Conservation (phyloP, 92 coral and sea anemone species). For the Palythoa heliodiscus region DNA sequence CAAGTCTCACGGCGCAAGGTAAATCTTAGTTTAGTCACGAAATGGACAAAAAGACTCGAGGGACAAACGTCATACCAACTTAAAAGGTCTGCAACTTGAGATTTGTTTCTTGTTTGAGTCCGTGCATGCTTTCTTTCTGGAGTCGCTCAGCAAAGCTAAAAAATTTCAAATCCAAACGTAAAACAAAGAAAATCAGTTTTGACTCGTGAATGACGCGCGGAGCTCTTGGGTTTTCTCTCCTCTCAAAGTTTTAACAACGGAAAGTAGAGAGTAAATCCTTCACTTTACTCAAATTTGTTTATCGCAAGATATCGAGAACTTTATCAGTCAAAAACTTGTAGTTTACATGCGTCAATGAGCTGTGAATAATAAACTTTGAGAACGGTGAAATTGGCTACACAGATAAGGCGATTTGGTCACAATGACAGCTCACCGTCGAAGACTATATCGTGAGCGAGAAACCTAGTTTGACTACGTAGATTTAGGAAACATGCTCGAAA, state of each 20-base stretch:
- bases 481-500: constrained; percentile 2
- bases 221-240: background rate
- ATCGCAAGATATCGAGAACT: constrained; percentile 45
- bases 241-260: background rate
- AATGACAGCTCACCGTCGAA: constrained; percentile 15
- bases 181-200: background rate
- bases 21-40: constrained; percentile 11
- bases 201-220: background rate
- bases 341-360: constrained; percentile 47
- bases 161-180: background rate
- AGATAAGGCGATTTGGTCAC: constrained; percentile 55
- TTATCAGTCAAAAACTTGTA: constrained; percentile 35
- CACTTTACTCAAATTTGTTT: constrained; percentile 35
- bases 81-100: constrained; percentile 3
- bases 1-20: background rate
- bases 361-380: constrained; percentile 55
- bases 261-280: constrained; percentile 11
- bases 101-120: background rate
- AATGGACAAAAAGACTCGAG: background rate
- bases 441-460: constrained; percentile 15
- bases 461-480: constrained; percentile 22
- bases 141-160: background rate
- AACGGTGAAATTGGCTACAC: constrained; percentile 63
- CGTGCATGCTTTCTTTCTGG: background rate
- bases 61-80: background rate